phyloP scores from a whole-genome alignment of 2,113 vertebrate genomes.

The Micromys minutus region DNA sequence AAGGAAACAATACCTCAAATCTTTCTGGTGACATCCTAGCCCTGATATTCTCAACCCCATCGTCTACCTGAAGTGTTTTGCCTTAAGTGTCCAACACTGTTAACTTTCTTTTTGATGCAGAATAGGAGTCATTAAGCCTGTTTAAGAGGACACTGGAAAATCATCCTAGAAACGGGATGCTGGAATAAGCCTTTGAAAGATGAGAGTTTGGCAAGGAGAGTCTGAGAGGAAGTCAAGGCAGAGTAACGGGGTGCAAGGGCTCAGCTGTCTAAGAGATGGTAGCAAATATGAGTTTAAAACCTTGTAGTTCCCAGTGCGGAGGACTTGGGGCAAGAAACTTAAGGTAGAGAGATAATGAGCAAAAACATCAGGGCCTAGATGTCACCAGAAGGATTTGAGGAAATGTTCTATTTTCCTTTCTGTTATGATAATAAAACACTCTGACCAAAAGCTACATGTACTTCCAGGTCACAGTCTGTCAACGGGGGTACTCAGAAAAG shows the following conservation, averaged over 20 bases:
- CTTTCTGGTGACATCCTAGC: too few relatives aligned
- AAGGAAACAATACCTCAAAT: too few relatives aligned
- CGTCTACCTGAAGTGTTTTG: too few relatives aligned
- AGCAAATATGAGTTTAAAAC: neutral
- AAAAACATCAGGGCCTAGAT: neutral
- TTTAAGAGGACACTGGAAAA: neutral
- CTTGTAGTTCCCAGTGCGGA: neutral
- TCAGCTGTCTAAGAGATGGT: neutral
- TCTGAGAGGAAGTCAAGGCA: neutral
- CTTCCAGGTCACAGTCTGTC: neutral
- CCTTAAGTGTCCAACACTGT: too few relatives aligned
- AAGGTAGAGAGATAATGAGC: neutral
- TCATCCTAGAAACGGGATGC: neutral
- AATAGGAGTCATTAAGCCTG: neutral
- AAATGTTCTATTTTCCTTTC: neutral
- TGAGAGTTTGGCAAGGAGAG: neutral
- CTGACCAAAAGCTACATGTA: neutral
- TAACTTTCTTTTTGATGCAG: neutral
- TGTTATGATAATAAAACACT: neutral
- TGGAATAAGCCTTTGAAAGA: constrained; percentile 8
- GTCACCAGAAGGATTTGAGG: neutral
- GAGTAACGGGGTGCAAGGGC: neutral
- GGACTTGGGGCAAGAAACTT: neutral
- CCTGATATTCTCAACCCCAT: too few relatives aligned
- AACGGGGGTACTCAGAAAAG: neutral